Conservation (phyloP, 30 jellyfish, hydroid and myxozoan genomes). For the Chironex yamaguchii region DNA sequence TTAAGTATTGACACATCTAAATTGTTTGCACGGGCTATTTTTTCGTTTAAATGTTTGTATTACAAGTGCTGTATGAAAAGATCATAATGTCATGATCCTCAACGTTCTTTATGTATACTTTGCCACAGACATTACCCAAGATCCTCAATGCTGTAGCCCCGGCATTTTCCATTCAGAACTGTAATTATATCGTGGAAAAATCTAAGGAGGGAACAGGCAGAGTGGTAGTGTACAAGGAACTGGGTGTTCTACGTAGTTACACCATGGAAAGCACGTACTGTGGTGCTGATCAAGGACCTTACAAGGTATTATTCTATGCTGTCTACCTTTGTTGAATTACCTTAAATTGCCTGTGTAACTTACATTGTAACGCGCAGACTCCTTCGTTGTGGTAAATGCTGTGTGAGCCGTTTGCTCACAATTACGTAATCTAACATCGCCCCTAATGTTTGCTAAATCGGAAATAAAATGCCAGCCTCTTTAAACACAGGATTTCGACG, state of each 20-base stretch:
- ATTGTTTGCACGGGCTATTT: no score
- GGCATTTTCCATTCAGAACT: conserved; percentile 82
- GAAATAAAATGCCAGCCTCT: no score
- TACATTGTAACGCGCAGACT: neutral
- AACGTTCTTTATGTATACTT: no score
- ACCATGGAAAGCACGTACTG: conserved; percentile 93
- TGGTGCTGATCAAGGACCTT: conserved; percentile 98
- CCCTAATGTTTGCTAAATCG: neutral
- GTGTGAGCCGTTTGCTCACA: no score
- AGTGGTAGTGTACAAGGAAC: conserved; percentile 85
- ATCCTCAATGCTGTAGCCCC: conserved; percentile 80
- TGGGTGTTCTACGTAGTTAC: conserved; percentile 85
- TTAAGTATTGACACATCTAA: no score
- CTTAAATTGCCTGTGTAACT: neutral
- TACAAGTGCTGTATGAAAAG: no score
- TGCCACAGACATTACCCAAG: conserved; percentile 87
- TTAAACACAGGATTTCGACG: no score
- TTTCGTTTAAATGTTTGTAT: no score
- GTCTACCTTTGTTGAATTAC: neutral
- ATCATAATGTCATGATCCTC: no score
- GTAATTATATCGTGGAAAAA: conserved; percentile 86
- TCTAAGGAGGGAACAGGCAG: conserved; percentile 95
- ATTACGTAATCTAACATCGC: neutral
- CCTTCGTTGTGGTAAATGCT: no score
- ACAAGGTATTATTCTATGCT: conserved; percentile 63